Conservation (phyloP, 1,140 invertebrate species). For the Drosophila baimaii region DNA sequence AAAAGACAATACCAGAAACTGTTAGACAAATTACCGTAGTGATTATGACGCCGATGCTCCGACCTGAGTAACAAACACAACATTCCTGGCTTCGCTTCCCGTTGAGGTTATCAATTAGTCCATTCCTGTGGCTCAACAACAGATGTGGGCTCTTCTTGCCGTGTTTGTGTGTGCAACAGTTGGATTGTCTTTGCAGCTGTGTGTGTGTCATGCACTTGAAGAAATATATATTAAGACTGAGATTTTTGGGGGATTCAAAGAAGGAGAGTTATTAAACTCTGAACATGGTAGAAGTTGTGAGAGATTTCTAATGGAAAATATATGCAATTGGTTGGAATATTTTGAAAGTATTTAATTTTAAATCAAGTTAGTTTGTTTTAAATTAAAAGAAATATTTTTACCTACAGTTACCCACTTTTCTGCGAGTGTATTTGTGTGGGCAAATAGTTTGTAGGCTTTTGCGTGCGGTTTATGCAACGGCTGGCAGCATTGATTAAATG, state of each 20-base stretch:
- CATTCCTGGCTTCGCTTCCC: conserved; percentile 27
- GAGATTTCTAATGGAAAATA: not conserved
- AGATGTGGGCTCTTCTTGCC: conserved; percentile 4
- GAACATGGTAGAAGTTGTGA: too few relatives aligned
- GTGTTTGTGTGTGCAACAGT: conserved; percentile 49
- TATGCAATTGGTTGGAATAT: too few relatives aligned
- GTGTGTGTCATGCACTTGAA: not conserved
- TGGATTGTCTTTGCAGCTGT: conserved; percentile 26
- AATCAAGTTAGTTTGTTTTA: not conserved
- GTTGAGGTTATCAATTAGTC: conserved; percentile 43
- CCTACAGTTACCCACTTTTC: not conserved
- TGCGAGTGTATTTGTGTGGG: conserved; percentile 24
- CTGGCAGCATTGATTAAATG: conserved; percentile 75
- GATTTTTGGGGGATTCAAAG: too few relatives aligned
- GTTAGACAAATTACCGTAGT: conserved; percentile 32
- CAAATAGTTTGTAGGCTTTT: conserved; percentile 59
- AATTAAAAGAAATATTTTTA: not conserved
- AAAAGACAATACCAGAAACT: conserved; percentile 19
- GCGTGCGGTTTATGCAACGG: conserved; percentile 57
- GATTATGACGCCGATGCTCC: conserved; percentile 19
- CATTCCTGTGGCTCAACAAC: conserved; percentile 19
- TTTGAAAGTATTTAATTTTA: not conserved
- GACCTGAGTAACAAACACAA: conserved; percentile 16
- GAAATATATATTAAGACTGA: not conserved
- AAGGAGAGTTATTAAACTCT: too few relatives aligned